phyloP scores from a whole-genome alignment of 2,113 vertebrate species.

The Platichthys stellatus region DNA sequence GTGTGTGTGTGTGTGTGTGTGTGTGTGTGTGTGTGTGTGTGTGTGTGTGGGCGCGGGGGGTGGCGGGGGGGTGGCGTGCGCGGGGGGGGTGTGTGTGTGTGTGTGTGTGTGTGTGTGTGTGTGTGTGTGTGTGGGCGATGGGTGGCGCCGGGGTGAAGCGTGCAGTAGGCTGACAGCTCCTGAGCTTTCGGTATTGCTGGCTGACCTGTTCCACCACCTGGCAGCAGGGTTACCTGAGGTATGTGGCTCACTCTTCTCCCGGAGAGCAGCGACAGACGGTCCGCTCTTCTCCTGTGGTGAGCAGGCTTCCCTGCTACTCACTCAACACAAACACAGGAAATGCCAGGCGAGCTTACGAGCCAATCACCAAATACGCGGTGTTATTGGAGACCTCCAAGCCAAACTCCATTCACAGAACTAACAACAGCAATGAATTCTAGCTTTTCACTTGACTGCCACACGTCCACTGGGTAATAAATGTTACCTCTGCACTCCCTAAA shows the following conservation, averaged over 20 bases:
- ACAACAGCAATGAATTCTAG: too few relatives aligned
- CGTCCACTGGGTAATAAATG: not conserved
- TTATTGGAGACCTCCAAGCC: not conserved
- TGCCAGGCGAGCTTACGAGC: constrained; percentile 1
- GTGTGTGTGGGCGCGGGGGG: too few relatives aligned
- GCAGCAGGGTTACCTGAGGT: not conserved
- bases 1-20: too few relatives aligned
- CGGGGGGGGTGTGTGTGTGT: too few relatives aligned
- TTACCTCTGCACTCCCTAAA: rapidly evolving
- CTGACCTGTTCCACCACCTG: constrained; percentile 24
- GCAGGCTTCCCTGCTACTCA: not conserved
- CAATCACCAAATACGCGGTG: not conserved
- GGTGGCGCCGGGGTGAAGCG: not conserved
- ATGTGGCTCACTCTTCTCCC: not conserved
- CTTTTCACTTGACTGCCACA: not conserved
- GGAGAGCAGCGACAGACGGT: not conserved
- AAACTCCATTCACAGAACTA: constrained; percentile 8
- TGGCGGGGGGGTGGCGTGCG: too few relatives aligned
- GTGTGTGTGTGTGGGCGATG: not conserved
- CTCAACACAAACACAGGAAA: constrained; percentile 48
- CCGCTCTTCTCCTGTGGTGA: not conserved
- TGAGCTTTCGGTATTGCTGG: not conserved
- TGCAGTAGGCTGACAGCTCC: not conserved
- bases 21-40: too few relatives aligned
- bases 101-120: too few relatives aligned